These are phyloP conservation scores for Drosophila athabasca DNA, from an alignment of 1,140 invertebrate species.

Conservation along the genomic window DNA sequence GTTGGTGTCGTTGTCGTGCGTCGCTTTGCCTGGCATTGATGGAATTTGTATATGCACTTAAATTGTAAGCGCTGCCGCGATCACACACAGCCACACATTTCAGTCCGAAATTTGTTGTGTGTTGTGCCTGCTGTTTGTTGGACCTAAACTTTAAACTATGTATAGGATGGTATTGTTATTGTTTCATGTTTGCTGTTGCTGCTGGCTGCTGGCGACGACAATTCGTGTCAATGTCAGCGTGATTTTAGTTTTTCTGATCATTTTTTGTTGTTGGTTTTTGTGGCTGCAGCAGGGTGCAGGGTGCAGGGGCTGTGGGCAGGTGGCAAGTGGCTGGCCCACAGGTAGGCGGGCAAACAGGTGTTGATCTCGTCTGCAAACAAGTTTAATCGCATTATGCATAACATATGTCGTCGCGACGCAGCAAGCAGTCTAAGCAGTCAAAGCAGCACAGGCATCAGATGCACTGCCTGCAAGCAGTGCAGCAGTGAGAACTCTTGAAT, in stretches of 20 bases:
- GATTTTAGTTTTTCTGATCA: slow-evolving; percentile 59
- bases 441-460: no score
- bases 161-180: slow-evolving; percentile 32
- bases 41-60: slow-evolving; percentile 56
- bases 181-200: slow-evolving; percentile 20
- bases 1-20: slow-evolving; percentile 9
- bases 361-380: slow-evolving; percentile 37
- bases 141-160: slow-evolving; percentile 70
- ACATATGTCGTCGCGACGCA: slow-evolving; percentile 19
- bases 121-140: slow-evolving; percentile 27
- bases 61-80: slow-evolving; percentile 17
- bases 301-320: not conserved
- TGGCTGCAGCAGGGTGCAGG: not conserved
- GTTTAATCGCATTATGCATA: slow-evolving; percentile 61
- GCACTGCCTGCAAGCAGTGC: no score
- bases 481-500: not conserved
- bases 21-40: slow-evolving; percentile 54
- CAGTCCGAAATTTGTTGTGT: slow-evolving; percentile 18
- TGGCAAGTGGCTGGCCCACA: no score
- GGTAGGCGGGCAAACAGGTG: slow-evolving; percentile 23
- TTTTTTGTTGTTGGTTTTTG: slow-evolving; percentile 25
- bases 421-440: slow-evolving; percentile 1
- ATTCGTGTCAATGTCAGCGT: slow-evolving; percentile 80
- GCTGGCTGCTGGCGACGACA: slow-evolving; percentile 53
- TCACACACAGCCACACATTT: not conserved